phyloP scores from a whole-genome alignment of 2,888 invertebrate species.

The Ennomos quercinarius region DNA sequence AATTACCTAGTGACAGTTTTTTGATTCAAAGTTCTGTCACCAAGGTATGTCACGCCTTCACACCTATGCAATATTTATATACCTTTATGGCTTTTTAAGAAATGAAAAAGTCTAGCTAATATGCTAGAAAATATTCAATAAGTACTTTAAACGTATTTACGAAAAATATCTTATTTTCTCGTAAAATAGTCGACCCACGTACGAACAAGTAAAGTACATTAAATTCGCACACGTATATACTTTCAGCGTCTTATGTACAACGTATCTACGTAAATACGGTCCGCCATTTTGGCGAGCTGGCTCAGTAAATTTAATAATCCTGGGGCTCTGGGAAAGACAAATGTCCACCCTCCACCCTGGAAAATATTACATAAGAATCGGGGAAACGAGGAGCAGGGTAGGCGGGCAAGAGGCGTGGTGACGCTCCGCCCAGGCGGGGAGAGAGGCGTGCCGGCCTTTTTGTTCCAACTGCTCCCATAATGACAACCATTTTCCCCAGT shows the following conservation, averaged over 20 bases:
- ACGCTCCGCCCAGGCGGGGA: conserved; percentile 29
- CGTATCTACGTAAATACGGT: conserved; percentile 29
- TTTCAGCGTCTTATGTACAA: not conserved
- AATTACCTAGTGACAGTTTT: no score
- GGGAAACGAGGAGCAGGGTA: conserved; percentile 38
- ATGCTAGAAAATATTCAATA: no score
- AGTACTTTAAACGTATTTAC: no score
- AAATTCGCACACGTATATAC: conserved; percentile 1
- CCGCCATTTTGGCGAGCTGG: conserved; percentile 58
- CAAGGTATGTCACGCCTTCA: no score
- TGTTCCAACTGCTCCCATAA: conserved; percentile 28
- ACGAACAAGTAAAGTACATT: conserved; percentile 2
- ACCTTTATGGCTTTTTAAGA: no score
- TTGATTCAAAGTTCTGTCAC: no score
- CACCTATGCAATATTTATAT: no score
- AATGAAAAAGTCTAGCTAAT: no score
- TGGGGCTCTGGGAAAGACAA: conserved; percentile 64
- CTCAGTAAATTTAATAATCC: conserved; percentile 76
- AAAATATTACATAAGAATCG: conserved; percentile 46
- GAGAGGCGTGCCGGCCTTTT: conserved; percentile 36
- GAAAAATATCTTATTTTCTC: conserved; percentile 1
- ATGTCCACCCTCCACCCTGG: conserved; percentile 69
- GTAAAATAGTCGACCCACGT: conserved; percentile 9
- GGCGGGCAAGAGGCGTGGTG: conserved; percentile 47
- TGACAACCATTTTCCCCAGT: conserved; percentile 31